These are phyloP conservation scores for Coecobrya sp. DNA, from an alignment of 2,888 invertebrate species.

Conservation along the genomic window DNA sequence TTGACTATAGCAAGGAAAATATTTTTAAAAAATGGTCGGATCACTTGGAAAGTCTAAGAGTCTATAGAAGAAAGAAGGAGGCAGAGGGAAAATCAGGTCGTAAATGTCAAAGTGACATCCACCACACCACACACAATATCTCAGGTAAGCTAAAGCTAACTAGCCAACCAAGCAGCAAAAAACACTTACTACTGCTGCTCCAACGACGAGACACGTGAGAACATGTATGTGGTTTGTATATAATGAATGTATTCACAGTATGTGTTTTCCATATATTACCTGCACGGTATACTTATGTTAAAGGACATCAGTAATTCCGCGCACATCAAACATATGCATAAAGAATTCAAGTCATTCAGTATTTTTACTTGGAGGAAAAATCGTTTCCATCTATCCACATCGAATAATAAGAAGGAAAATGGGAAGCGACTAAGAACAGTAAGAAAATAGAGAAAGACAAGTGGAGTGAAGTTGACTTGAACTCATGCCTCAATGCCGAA, in stretches of 20 bases:
- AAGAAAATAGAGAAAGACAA: not conserved
- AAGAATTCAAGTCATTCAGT: slow-evolving; percentile 56
- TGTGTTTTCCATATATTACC: not conserved
- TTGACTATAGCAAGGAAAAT: not conserved
- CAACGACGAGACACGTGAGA: not conserved
- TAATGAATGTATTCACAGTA: not conserved
- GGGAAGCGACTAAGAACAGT: not conserved
- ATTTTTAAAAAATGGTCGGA: not conserved
- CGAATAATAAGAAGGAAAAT: slow-evolving; percentile 35
- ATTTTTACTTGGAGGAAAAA: slow-evolving; percentile 57
- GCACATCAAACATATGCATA: slow-evolving; percentile 61
- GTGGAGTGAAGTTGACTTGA: not conserved
- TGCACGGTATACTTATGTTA: not conserved
- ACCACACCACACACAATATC: not conserved
- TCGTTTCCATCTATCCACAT: slow-evolving; percentile 57
- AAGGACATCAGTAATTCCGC: slow-evolving; percentile 57
- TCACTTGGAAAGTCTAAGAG: not conserved
- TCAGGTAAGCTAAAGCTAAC: slow-evolving; percentile 27
- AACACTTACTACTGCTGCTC: not conserved
- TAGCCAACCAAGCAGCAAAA: not conserved
- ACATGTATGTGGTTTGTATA: not conserved
- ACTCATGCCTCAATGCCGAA: not conserved
- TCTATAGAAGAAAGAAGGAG: not conserved
- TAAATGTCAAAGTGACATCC: slow-evolving; percentile 67
- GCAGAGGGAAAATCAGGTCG: slow-evolving; percentile 53